Percentiles rank a stretch among this genome's conserved stretches.
Conservation (phyloP, 2,113 vertebrate genomes). For the Haplotaxodon microlepis region DNA sequence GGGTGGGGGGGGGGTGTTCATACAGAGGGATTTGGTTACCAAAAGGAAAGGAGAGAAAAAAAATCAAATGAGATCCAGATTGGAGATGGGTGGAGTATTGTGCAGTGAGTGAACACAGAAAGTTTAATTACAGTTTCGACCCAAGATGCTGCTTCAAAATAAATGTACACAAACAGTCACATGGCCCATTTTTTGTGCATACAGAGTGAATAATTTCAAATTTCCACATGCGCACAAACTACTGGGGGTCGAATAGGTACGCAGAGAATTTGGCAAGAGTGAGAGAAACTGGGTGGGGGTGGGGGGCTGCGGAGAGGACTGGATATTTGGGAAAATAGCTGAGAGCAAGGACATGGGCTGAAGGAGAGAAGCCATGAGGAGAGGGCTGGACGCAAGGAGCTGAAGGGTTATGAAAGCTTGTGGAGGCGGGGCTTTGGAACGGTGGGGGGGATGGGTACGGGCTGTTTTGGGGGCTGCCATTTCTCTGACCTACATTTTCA, state of each 20-base stretch:
- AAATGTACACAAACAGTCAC: not conserved
- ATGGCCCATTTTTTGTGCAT: not conserved
- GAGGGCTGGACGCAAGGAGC: not conserved
- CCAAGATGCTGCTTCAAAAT: not conserved
- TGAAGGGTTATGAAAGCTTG: not conserved
- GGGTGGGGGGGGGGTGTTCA: not conserved
- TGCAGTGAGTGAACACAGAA: not conserved
- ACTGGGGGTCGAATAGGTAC: not conserved
- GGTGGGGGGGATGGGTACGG: not conserved
- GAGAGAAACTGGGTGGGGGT: accelerated
- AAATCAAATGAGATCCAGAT: constrained; percentile 23
- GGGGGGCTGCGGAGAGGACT: not conserved
- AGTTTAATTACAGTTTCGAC: not conserved
- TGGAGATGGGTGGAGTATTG: not conserved
- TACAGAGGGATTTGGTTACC: constrained; percentile 19
- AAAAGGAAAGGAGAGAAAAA: not conserved
- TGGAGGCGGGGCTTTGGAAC: not conserved
- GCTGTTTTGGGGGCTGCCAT: not conserved
- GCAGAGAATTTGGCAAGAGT: not conserved
- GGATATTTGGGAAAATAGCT: not conserved
- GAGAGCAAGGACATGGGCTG: not conserved
- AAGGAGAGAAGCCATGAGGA: not conserved
- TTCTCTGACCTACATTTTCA: constrained; percentile 63
- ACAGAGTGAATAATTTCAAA: not conserved
- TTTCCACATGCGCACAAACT: not conserved